Evolutionary conservation across 2,797 vertebrate genomes (phyloP).

Genomic region (Poliocrania exsul): DNA sequence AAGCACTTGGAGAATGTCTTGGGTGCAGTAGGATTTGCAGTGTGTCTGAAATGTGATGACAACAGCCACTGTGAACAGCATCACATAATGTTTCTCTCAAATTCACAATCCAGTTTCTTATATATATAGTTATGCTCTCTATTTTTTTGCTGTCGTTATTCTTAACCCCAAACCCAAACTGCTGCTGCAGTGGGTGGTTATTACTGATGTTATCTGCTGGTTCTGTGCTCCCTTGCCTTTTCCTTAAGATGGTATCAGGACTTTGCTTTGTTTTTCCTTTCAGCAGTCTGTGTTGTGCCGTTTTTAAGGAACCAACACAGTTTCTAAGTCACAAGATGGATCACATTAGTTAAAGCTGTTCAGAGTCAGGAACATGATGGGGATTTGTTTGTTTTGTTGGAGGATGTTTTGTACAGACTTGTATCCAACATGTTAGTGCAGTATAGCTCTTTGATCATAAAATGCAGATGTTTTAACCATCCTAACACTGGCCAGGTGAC

Average conservation of each 20-base stretch:
- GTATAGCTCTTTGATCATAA: background rate
- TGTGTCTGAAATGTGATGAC: background rate
- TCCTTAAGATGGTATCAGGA: background rate
- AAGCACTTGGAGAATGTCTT: background rate
- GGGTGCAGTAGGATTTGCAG: background rate
- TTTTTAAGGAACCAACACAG: background rate
- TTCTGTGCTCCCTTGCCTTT: background rate
- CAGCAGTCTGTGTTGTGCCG: background rate
- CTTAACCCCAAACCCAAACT: background rate
- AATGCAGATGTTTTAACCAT: constrained; percentile 7
- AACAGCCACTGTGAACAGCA: background rate
- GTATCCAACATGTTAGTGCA: background rate
- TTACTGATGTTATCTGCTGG: background rate
- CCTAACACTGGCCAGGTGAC: constrained; percentile 4
- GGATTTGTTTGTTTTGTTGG: background rate
- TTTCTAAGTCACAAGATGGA: background rate
- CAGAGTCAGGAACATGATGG: background rate
- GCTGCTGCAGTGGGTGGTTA: background rate
- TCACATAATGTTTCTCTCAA: background rate
- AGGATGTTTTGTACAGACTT: background rate
- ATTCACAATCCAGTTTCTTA: background rate
- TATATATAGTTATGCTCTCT: background rate
- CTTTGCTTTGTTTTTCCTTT: background rate
- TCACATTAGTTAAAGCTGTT: background rate
- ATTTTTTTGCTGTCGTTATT: background rate